Percentiles rank a stretch among this genome's conserved stretches.
phyloP scores from a whole-genome alignment of 92 coral and sea anemone species.

The Epizoanthus fatuus region DNA sequence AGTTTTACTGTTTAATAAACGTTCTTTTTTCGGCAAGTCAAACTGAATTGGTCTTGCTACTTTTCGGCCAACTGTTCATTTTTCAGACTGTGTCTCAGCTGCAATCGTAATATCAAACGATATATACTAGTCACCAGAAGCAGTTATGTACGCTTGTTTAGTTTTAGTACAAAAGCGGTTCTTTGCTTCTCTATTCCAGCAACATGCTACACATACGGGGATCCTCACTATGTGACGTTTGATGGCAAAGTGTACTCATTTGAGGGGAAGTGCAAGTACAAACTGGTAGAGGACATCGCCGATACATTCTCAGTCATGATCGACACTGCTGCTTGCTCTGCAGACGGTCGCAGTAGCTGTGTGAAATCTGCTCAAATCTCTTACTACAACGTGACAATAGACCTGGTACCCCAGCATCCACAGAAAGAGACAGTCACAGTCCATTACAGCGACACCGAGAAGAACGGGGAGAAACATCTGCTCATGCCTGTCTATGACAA shows the following conservation, averaged over 20 bases:
- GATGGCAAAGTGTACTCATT: constrained; percentile 86
- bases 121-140: no score
- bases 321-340: constrained; percentile 75
- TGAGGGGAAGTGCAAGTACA: constrained; percentile 82
- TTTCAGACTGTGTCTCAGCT: no score
- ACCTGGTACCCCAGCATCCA: constrained; percentile 66
- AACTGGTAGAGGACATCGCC: constrained; percentile 71
- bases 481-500: constrained; percentile 62
- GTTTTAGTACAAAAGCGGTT: background rate
- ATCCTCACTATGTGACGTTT: constrained; percentile 81
- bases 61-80: no score
- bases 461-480: constrained; percentile 27
- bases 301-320: constrained; percentile 74
- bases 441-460: constrained; percentile 15
- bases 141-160: background rate
- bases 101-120: no score
- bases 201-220: constrained; percentile 86
- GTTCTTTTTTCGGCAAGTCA: no score
- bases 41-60: no score
- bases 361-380: constrained; percentile 80
- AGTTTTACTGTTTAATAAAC: no score
- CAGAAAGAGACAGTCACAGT: constrained; percentile 64
- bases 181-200: constrained; percentile 34
- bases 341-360: constrained; percentile 70
- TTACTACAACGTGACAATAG: constrained; percentile 71